These are phyloP conservation scores for Cydia pomonella DNA, from an alignment of 1,140 invertebrate species.

Conservation along the genomic window DNA sequence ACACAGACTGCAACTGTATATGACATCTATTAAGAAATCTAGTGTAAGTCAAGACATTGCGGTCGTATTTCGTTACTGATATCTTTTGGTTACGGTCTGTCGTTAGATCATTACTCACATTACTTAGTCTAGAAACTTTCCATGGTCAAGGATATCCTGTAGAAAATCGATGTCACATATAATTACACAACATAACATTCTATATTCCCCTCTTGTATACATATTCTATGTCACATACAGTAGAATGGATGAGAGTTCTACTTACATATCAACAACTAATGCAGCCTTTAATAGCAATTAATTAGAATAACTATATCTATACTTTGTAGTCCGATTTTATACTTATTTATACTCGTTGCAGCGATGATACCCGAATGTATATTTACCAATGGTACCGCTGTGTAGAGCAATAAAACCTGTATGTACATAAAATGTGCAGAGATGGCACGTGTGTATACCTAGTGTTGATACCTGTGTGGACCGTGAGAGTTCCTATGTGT, in stretches of 20 bases:
- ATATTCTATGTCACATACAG: neutral
- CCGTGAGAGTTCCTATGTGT: too few species aligned
- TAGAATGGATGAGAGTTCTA: neutral
- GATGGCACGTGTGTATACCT: too few species aligned
- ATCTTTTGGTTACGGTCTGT: conserved; percentile 7
- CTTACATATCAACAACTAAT: too few species aligned
- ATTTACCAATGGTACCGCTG: too few species aligned
- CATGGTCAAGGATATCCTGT: neutral
- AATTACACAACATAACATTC: neutral
- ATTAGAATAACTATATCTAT: too few species aligned
- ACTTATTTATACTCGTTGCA: too few species aligned
- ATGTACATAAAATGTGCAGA: too few species aligned
- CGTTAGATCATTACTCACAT: neutral
- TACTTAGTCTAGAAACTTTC: neutral
- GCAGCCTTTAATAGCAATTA: too few species aligned
- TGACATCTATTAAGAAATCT: conserved; percentile 2
- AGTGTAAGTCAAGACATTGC: conserved; percentile 1
- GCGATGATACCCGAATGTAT: too few species aligned
- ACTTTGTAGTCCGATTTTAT: too few species aligned
- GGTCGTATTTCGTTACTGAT: conserved; percentile 3
- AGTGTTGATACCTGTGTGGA: too few species aligned
- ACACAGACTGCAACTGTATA: neutral
- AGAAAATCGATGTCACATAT: neutral
- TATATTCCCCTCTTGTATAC: neutral
- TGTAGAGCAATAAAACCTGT: too few species aligned